phyloP scores from a whole-genome alignment of 37 sponge, comb jelly and placozoan genomes.

The Axinella damicornis region DNA sequence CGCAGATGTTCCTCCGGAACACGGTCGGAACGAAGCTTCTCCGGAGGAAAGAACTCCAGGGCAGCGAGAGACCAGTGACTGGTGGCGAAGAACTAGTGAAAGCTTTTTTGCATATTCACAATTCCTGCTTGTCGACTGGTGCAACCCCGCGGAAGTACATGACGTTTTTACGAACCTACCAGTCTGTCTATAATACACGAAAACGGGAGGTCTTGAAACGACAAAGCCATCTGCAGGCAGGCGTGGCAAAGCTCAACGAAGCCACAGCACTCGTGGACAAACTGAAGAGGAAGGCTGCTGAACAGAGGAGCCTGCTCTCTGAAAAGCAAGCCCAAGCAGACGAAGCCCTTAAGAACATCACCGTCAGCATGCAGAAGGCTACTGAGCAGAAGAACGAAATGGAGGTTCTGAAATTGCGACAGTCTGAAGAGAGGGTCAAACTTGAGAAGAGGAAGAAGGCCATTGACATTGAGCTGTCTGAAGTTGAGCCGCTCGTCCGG shows the following conservation, averaged over 20 bases:
- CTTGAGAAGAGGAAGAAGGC: constrained; percentile 98
- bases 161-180: constrained; percentile 78
- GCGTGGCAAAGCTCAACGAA: constrained; percentile 94
- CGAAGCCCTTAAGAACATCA: constrained; percentile 89
- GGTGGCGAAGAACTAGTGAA: constrained; percentile 43
- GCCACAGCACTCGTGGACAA: constrained; percentile 88
- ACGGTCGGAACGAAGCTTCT: constrained; percentile 6
- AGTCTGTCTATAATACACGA: constrained; percentile 67
- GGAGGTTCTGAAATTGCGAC: constrained; percentile 82
- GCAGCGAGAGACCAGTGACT: neutral
- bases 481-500: constrained; percentile 87
- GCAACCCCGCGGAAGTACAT: constrained; percentile 84
- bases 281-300: constrained; percentile 89
- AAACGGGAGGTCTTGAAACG: constrained; percentile 57
- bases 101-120: constrained; percentile 65
- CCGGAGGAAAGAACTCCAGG: neutral
- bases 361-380: constrained; percentile 89
- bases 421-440: constrained; percentile 83
- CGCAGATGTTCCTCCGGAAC: constrained; percentile 56
- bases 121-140: constrained; percentile 28
- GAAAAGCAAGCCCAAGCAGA: constrained; percentile 95
- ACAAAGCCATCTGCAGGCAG: constrained; percentile 87
- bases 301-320: constrained; percentile 84
- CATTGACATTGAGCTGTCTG: constrained; percentile 95
- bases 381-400: constrained; percentile 91